Conservation (phyloP, 2,888 invertebrate genomes). For the Autographa pulchrina region DNA sequence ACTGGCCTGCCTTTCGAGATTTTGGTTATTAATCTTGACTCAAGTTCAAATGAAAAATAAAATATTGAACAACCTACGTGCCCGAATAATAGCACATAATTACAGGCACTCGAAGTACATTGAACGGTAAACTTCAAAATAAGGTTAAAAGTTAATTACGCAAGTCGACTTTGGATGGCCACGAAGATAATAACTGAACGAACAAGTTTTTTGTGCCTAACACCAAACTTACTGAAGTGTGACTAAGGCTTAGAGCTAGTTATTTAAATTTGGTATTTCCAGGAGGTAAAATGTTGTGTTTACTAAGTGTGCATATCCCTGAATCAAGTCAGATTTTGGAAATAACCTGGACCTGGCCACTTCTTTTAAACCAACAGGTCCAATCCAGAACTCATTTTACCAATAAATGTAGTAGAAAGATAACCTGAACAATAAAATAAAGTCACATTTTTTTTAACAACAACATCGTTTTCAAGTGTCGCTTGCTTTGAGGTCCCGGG, state of each 20-base stretch:
- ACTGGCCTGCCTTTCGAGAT: neutral
- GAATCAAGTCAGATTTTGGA: too few species aligned
- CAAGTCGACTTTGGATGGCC: conserved; percentile 19
- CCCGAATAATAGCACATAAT: conserved; percentile 7
- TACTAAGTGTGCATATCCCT: too few species aligned
- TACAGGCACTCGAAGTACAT: conserved; percentile 11
- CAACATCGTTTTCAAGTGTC: too few species aligned
- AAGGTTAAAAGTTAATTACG: conserved; percentile 28
- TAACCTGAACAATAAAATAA: too few species aligned
- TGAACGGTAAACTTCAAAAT: conserved; percentile 31
- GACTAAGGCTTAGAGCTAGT: neutral
- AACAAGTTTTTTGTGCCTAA: conserved; percentile 13
- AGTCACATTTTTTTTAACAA: too few species aligned
- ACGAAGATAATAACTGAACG: conserved; percentile 18
- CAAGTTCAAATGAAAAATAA: neutral
- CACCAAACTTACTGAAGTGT: neutral
- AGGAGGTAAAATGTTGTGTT: neutral
- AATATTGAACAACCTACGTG: neutral
- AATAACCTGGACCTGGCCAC: too few species aligned
- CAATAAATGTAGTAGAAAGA: too few species aligned
- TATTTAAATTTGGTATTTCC: neutral
- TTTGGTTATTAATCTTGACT: neutral
- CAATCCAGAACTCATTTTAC: too few species aligned
- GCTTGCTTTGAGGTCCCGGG: too few species aligned
- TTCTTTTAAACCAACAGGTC: too few species aligned